Evolutionary conservation across 1,140 invertebrate genomes (phyloP).

Genomic region (Pseudomyrmex concolor): DNA sequence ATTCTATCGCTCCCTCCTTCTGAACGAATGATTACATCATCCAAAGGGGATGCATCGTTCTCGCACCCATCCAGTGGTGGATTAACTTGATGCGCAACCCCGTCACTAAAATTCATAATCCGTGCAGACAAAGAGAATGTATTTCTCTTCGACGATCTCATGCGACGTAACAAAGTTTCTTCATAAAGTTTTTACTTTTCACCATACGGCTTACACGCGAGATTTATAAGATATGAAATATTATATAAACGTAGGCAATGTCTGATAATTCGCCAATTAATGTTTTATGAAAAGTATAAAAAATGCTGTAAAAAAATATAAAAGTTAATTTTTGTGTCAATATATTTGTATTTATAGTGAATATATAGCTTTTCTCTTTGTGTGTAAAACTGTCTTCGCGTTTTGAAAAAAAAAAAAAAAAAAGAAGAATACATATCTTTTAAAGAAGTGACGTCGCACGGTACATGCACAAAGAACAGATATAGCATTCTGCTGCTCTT

Average conservation of each 20-base stretch:
- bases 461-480: conserved; percentile 58
- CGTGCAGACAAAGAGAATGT: conserved; percentile 40
- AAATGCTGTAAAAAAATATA: not conserved
- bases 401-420: conserved; percentile 8
- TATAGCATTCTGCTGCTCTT: conserved; percentile 71
- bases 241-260: not conserved
- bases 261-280: not conserved
- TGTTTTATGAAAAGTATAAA: too few relatives aligned
- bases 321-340: not conserved
- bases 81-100: conserved; percentile 72
- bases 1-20: conserved; percentile 68
- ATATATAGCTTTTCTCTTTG: not conserved
- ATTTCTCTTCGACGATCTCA: conserved; percentile 35
- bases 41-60: conserved; percentile 69
- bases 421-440: not conserved
- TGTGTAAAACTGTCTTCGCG: too few relatives aligned
- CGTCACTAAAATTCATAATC: conserved; percentile 73
- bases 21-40: conserved; percentile 79
- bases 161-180: not conserved
- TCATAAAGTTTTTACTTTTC: conserved; percentile 17
- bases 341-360: conserved; percentile 2
- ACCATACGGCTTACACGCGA: not conserved
- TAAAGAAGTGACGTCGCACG: conserved; percentile 14
- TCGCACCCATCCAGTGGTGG: conserved; percentile 65
- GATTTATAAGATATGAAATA: conserved; percentile 16